Percentiles rank a stretch among this genome's conserved stretches.
Evolutionary conservation across 2,797 vertebrate species (phyloP).

Genomic region (Falco rusticolus): DNA sequence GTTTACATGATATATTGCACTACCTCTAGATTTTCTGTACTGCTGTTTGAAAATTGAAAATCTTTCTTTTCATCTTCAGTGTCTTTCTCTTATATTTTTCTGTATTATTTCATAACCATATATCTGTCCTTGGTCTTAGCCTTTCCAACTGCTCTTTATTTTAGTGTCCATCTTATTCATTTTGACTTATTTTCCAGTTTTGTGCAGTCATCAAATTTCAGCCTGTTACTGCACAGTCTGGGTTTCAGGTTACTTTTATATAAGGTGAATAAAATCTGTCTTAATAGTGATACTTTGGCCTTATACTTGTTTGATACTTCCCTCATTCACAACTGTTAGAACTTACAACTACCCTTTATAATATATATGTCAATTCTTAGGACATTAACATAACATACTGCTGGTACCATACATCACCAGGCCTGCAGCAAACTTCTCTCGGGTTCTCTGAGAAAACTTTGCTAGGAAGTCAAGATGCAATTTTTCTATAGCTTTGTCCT

Average conservation of each 20-base stretch:
- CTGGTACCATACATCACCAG: conserved; percentile 25
- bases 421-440: not conserved
- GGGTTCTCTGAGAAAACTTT: conserved; percentile 9
- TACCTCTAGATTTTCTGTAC: conserved; percentile 29
- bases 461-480: not conserved
- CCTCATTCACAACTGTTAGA: conserved; percentile 13
- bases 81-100: conserved; percentile 61
- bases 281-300: conserved; percentile 58
- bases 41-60: conserved; percentile 54
- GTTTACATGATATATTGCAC: conserved; percentile 14
- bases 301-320: conserved; percentile 39
- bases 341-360: conserved; percentile 47
- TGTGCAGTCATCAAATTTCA: conserved; percentile 68
- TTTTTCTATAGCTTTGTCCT: not conserved
- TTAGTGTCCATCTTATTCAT: conserved; percentile 49
- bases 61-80: conserved; percentile 47
- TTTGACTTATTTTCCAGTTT: conserved; percentile 68
- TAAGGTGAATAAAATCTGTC: conserved; percentile 53
- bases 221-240: conserved; percentile 37
- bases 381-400: conserved; percentile 43
- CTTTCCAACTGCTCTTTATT: conserved; percentile 59
- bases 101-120: conserved; percentile 62
- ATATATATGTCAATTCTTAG: conserved; percentile 48
- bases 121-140: conserved; percentile 63
- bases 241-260: conserved; percentile 48